Conservation (phyloP, 2,888 invertebrate genomes). For the Aporophyla nigra region DNA sequence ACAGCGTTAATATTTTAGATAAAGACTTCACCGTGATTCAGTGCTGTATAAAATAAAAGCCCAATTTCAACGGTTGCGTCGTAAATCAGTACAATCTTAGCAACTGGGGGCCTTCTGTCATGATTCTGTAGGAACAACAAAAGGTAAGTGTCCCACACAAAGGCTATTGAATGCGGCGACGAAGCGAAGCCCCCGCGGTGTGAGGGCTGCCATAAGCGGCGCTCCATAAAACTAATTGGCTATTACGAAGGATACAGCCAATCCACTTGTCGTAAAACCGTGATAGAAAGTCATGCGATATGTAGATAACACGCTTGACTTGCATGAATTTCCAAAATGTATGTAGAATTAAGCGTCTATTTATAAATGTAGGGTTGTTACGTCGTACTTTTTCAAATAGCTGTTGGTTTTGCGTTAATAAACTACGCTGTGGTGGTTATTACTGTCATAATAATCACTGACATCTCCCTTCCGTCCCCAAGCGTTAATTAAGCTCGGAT, state of each 20-base stretch:
- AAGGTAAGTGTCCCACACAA: constrained; percentile 80
- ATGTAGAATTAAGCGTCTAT: constrained; percentile 42
- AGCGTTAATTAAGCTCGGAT: constrained; percentile 25
- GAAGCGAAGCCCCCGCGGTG: constrained; percentile 66
- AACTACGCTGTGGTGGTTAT: not conserved
- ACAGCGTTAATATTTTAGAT: constrained; percentile 68
- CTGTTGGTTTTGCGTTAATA: constrained; percentile 23
- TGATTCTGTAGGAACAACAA: constrained; percentile 78
- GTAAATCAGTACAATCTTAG: constrained; percentile 80
- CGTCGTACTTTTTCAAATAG: not conserved
- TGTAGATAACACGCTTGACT: constrained; percentile 62
- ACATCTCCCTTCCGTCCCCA: not conserved
- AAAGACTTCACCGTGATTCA: constrained; percentile 65
- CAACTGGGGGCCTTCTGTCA: constrained; percentile 76
- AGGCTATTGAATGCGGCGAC: constrained; percentile 77
- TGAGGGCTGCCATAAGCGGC: constrained; percentile 68
- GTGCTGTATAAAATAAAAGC: constrained; percentile 68
- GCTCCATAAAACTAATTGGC: constrained; percentile 78
- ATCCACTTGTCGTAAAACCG: constrained; percentile 72
- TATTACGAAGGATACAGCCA: constrained; percentile 72
- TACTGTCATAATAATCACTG: constrained; percentile 27
- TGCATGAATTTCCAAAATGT: constrained; percentile 60
- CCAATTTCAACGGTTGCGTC: constrained; percentile 75
- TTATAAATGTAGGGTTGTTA: constrained; percentile 45
- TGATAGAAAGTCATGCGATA: constrained; percentile 72